Evolutionary conservation across 1,140 invertebrate species (phyloP).

Genomic region (Penaeus indicus): DNA sequence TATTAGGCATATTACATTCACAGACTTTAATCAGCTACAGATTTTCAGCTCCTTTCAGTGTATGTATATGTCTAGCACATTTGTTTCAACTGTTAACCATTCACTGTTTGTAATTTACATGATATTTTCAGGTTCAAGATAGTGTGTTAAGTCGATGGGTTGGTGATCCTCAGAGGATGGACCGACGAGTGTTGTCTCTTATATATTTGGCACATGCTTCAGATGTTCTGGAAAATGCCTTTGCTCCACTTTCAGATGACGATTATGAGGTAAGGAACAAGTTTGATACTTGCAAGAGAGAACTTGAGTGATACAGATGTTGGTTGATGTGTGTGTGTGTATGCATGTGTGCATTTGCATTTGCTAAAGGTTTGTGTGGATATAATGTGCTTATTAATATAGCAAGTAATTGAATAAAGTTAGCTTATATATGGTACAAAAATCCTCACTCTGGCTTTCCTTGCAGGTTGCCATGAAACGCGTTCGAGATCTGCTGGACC

Average conservation of each 20-base stretch:
- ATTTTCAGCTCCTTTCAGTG: too few relatives aligned
- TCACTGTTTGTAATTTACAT: constrained; percentile 36
- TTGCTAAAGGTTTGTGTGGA: background rate
- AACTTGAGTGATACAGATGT: too few relatives aligned
- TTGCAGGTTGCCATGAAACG: constrained; percentile 76
- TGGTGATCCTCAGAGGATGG: constrained; percentile 97
- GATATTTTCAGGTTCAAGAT: constrained; percentile 88
- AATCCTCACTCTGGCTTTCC: background rate
- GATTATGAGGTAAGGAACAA: constrained; percentile 91
- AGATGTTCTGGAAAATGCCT: constrained; percentile 99
- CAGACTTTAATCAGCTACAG: too few relatives aligned
- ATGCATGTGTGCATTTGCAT: background rate
- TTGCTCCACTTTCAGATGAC: constrained; percentile 96
- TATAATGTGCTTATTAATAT: background rate
- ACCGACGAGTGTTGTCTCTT: constrained; percentile 91
- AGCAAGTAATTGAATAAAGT: too few relatives aligned
- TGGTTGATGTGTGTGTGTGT: background rate
- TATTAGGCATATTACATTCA: too few relatives aligned
- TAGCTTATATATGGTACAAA: too few relatives aligned
- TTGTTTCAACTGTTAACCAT: too few relatives aligned
- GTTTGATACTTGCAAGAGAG: background rate
- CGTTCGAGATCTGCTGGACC: constrained; percentile 93
- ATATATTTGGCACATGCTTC: constrained; percentile 97
- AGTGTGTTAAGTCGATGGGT: constrained; percentile 96
- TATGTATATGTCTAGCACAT: too few relatives aligned